A percentile compares a stretch with the other conserved stretches of the same genome.
These are phyloP conservation scores for Chinchilla lanigera DNA, from an alignment of 2,113 vertebrate species.

Conservation along the genomic window DNA sequence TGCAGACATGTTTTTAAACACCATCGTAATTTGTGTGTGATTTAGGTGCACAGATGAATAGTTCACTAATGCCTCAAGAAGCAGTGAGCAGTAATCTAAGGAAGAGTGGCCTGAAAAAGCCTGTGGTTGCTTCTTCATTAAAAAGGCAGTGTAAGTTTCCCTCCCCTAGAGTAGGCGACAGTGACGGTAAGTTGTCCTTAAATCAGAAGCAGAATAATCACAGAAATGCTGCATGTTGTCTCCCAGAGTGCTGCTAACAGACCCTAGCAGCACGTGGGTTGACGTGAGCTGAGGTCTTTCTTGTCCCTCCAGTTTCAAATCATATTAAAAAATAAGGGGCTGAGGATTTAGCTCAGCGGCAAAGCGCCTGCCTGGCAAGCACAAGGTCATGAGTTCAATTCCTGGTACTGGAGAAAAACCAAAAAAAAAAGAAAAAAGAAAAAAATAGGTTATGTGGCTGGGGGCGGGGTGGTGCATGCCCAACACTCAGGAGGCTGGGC, in stretches of 20 bases:
- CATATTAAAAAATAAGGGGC: conserved; percentile 15
- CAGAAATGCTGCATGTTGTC: background rate
- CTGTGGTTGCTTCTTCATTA: conserved; percentile 68
- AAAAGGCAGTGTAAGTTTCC: conserved; percentile 85
- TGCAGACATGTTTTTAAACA: conserved; percentile 11
- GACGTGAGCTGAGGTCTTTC: background rate
- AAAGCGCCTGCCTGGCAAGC: no score
- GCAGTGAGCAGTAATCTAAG: conserved; percentile 71
- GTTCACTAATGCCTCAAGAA: conserved; percentile 79
- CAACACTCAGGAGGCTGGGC: no score
- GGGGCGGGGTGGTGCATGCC: no score
- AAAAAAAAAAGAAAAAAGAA: no score
- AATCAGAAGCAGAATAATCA: background rate
- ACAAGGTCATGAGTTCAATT: no score
- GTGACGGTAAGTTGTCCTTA: background rate
- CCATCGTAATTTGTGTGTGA: conserved; percentile 42
- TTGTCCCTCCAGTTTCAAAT: background rate
- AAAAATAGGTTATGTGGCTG: background rate
- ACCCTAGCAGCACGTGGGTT: background rate
- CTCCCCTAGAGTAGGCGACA: background rate
- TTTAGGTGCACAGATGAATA: conserved; percentile 77
- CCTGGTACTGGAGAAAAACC: no score
- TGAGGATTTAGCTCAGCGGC: no score
- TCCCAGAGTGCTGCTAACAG: background rate
- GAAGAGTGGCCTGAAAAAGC: conserved; percentile 85